These are phyloP conservation scores for Lasius platythorax DNA, from an alignment of 2,888 invertebrate species.

Conservation along the genomic window DNA sequence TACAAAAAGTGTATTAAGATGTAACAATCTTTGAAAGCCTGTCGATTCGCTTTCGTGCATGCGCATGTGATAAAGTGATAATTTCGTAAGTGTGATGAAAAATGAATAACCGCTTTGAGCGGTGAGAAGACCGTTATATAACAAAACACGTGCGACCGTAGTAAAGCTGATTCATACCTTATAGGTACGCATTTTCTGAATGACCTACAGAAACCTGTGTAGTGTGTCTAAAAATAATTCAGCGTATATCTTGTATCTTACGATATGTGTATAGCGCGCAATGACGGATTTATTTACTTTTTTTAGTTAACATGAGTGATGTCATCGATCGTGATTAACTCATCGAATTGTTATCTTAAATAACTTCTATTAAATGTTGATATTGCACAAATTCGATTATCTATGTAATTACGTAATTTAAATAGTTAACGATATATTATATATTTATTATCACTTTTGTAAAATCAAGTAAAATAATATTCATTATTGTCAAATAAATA, in stretches of 20 bases:
- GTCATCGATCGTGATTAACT: constrained; percentile 34
- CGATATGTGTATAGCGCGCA: constrained; percentile 15
- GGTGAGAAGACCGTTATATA: constrained; percentile 40
- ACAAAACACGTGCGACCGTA: constrained; percentile 51
- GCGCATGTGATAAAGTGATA: constrained; percentile 2
- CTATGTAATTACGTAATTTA: neutral
- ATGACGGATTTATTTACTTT: constrained; percentile 37
- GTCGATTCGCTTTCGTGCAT: neutral
- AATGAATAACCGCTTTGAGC: constrained; percentile 9
- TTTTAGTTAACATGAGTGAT: constrained; percentile 55
- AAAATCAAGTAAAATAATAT: neutral
- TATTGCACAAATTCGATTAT: neutral
- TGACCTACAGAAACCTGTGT: constrained; percentile 69
- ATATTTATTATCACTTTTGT: neutral
- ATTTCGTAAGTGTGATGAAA: constrained; percentile 14
- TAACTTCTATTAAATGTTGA: neutral
- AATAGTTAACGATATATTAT: neutral
- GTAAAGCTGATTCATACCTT: constrained; percentile 71
- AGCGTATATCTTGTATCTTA: constrained; percentile 51
- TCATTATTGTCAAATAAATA: neutral
- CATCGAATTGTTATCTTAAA: neutral
- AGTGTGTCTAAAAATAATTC: constrained; percentile 55
- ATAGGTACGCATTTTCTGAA: constrained; percentile 70
- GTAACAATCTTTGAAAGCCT: neutral
- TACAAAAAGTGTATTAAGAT: neutral